phyloP scores from a whole-genome alignment of 1,140 invertebrate species.

The Drosophila fuyamai region DNA sequence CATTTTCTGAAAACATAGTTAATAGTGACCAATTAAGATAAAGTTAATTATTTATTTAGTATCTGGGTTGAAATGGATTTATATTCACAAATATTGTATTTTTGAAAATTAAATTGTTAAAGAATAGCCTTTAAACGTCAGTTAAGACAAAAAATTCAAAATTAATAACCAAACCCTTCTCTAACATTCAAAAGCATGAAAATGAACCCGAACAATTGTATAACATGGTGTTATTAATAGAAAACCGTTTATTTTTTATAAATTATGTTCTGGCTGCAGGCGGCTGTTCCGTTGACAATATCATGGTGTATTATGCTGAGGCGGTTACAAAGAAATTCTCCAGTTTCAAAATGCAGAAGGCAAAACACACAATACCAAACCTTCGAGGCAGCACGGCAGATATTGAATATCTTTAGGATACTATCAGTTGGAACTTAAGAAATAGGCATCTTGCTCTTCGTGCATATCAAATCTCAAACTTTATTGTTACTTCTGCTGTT shows the following conservation, averaged over 20 bases:
- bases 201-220: background rate
- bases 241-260: conserved; percentile 71
- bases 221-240: conserved; percentile 43
- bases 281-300: conserved; percentile 50
- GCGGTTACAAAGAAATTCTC: conserved; percentile 58
- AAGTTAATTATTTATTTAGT: too few relatives aligned
- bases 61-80: too few relatives aligned
- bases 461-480: conserved; percentile 61
- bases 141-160: background rate
- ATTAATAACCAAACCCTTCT: background rate
- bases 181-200: background rate
- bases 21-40: too few relatives aligned
- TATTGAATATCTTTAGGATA: conserved; percentile 45
- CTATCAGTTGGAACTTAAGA: conserved; percentile 72
- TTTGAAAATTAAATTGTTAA: too few relatives aligned
- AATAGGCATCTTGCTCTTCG: conserved; percentile 50
- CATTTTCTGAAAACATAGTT: too few relatives aligned
- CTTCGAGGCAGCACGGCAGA: conserved; percentile 52
- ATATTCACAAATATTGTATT: too few relatives aligned
- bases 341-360: conserved; percentile 54
- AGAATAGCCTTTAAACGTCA: background rate
- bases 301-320: conserved; percentile 25
- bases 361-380: conserved; percentile 36
- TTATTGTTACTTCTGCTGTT: conserved; percentile 39
- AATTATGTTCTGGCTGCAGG: conserved; percentile 67